Base-by-base conservation (phyloP, 2,113 vertebrate species). In the Grus americana region DNA sequence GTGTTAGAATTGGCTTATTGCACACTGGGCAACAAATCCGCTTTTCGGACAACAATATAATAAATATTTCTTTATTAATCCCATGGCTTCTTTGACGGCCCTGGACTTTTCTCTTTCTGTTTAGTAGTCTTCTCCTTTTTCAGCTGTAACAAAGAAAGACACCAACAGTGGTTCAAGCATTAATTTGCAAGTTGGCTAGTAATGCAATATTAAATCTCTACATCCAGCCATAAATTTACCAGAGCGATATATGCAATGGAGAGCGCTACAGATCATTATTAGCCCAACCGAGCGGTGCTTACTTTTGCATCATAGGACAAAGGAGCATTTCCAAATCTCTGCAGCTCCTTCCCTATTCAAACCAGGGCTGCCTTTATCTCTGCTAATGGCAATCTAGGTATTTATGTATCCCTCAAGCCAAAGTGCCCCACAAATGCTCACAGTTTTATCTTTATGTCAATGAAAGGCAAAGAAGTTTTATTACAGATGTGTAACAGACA, bases 41-140 rank as follows among this genome's bases (percentile, higher is more conserved):
- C 40, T 42, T 42, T 42, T 42, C 40, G 40, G 40, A 42, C 40
- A 42, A 42, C 11, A 42, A 42, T 49, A 19, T 34, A 72, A 67
- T 24, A 66, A 67, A 36, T 59, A n/a, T 70, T 70, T 78, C 42
- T 93, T 92, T 90, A 89, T 91, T 92, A 34, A n/a, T 85, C 19
- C 95, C 61, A 89, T 46, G 59, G 63, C 52, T 97, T 96, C 88
- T 97, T 96, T 75, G 95, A 52, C 42, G 86, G 47, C n/a, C 57
- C 38, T 20, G 91, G 68, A 65, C 49, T 89, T 93, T 83, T 97
- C 90, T 93, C 95, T 90, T 97, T 97, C 67, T 12, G 4, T 74
- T 98, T 98, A 82, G 91, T 94, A 91, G 90, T 90, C 82, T 97
- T 98, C 92, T 98, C 98, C 95, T 96, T 95, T 97, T 98, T 98